These are phyloP conservation scores for Paramacrobiotus metropolitanus DNA, from an alignment of 1,140 invertebrate species.

Conservation along the genomic window DNA sequence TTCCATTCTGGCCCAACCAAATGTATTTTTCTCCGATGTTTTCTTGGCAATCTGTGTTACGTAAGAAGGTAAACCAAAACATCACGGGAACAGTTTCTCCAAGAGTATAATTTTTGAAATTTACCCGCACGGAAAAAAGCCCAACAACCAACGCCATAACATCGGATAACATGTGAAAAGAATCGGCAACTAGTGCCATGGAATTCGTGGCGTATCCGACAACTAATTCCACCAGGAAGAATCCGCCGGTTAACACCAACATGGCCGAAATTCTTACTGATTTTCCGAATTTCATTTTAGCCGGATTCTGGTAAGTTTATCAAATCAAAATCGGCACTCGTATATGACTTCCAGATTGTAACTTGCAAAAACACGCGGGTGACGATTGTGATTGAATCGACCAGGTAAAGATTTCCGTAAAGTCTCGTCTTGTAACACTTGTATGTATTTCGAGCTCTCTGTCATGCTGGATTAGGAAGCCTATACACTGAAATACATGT, in stretches of 20 bases:
- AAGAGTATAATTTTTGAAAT: neutral
- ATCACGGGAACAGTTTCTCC: neutral
- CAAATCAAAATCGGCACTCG: too few species aligned
- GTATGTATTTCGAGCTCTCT: too few species aligned
- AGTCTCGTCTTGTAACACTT: too few species aligned
- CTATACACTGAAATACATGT: too few species aligned
- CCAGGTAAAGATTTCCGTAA: too few species aligned
- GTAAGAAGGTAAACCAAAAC: neutral
- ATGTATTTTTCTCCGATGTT: conserved; percentile 26
- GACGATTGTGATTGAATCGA: too few species aligned
- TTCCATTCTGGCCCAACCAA: conserved; percentile 33
- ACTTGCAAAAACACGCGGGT: too few species aligned
- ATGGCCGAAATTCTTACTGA: conserved; percentile 15
- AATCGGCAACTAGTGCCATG: conserved; percentile 29
- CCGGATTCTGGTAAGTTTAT: too few species aligned
- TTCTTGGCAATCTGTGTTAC: conserved; percentile 16
- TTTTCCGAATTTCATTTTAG: conserved; percentile 4
- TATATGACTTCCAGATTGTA: too few species aligned
- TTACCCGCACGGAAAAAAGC: neutral
- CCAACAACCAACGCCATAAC: conserved; percentile 23
- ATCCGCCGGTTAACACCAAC: conserved; percentile 25
- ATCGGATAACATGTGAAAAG: conserved; percentile 34
- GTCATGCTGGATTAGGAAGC: too few species aligned
- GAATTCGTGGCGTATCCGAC: conserved; percentile 31
- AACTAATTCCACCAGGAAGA: conserved; percentile 30